Evolutionary conservation across 2,797 vertebrate genomes (phyloP), one percentile per base, ranked within the genome.

Genomic region (Gobionotothen gibberifrons): DNA sequence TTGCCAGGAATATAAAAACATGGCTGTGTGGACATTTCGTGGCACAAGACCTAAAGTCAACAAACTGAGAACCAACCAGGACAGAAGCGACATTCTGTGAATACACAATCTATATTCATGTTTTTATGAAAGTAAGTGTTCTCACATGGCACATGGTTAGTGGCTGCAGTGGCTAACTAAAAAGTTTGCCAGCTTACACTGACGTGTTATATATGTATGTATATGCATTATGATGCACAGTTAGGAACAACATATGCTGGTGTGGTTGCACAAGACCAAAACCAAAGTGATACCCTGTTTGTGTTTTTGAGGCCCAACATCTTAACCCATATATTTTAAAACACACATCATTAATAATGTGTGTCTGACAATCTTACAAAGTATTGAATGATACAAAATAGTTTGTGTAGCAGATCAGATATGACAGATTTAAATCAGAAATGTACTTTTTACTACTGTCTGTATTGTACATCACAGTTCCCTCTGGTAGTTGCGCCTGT

Each of bases 1-100:
- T 76, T 78, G 65, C 47, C 58, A 79, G 49, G 68, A 77, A 72
- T 83, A 58, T 56, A 71, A 79, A 39, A 70, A 64, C 76, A 36
- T 26, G 19, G 32, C 57, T 78, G 49, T 72, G 69, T 22, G 78
- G 68, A 61, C 69, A 58, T 69, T 72, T 61, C 58, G 60, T 72
- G 47, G 69, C 51, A 51, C 69, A 78, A 66, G 56, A 72, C 66
- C 53, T 58, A 3, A 55, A 80, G 73, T 81, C 72, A 69, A 71
- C 61, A 74, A 64, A 76, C 56, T 29, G 36, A 53, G 42, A 79
- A 54, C 16, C 64, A 29, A 54, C 16, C 64, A 29, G 17, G 3
- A 66, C 62, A 74, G 21, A 81, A 68, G 43, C 12, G 40, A 9
- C 48, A 54, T 44, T 26, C 29, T 73, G 78, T 66, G 43, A 77